Evolutionary conservation across 2,797 vertebrate genomes (phyloP).

Genomic region (Tokudaia muenninki): DNA sequence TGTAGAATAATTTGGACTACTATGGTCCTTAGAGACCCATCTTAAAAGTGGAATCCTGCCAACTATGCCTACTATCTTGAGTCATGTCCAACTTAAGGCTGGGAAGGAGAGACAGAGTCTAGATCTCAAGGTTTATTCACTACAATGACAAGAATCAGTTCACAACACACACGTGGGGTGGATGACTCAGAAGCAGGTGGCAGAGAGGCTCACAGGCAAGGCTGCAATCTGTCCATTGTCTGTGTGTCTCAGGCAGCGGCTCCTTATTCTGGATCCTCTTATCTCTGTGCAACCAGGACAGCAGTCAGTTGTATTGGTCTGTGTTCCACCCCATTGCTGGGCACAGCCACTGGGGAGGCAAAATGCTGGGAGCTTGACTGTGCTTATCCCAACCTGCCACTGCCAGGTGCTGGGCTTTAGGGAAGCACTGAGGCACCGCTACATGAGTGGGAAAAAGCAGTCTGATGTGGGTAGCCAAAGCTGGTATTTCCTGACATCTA

Average conservation of each 20-base stretch:
- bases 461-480: background rate
- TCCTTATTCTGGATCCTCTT: background rate
- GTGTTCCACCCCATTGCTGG: too few relatives aligned
- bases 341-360: background rate
- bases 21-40: background rate
- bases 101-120: background rate
- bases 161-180: background rate
- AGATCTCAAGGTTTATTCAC: background rate
- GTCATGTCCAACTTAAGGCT: background rate
- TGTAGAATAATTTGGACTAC: background rate
- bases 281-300: background rate
- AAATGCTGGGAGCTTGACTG: background rate
- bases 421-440: background rate
- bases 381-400: background rate
- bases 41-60: background rate
- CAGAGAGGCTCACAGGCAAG: background rate
- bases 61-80: background rate
- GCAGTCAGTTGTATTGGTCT: background rate
- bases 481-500: background rate
- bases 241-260: background rate
- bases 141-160: background rate
- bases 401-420: background rate
- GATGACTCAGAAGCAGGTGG: background rate
- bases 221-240: background rate
- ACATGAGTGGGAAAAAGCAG: background rate